Conservation (phyloP, 2,113 vertebrate species). For the Thalassarche chlororhynchos region DNA sequence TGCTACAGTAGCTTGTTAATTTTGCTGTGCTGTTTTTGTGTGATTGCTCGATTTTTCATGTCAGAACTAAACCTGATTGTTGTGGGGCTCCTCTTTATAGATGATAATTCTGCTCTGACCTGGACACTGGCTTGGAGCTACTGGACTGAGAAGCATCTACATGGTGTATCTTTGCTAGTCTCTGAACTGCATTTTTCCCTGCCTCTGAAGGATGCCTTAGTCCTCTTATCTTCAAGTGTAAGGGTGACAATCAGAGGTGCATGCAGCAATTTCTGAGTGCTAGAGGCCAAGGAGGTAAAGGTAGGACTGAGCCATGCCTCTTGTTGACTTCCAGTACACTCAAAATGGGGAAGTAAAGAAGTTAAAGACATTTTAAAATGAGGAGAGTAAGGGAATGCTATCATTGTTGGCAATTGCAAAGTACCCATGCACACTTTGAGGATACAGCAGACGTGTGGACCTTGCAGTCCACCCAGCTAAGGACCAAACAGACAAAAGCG, state of each 20-base stretch:
- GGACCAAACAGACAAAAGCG: not conserved
- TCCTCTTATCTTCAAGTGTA: not conserved
- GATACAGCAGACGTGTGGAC: accelerated
- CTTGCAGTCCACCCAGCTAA: not conserved
- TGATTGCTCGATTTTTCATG: not conserved
- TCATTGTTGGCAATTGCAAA: not conserved
- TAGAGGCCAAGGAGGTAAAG: not conserved
- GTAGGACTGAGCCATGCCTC: not conserved
- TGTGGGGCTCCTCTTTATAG: not conserved
- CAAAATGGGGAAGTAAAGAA: not conserved
- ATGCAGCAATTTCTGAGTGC: not conserved
- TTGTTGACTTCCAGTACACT: not conserved
- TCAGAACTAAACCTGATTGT: not conserved
- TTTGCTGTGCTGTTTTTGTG: not conserved
- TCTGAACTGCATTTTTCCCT: not conserved
- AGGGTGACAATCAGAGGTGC: not conserved
- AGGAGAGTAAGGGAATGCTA: not conserved
- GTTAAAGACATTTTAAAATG: not conserved
- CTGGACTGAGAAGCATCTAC: not conserved
- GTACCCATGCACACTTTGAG: not conserved
- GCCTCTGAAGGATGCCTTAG: not conserved
- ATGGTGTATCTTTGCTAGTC: not conserved
- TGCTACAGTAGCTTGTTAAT: not conserved
- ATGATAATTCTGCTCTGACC: not conserved
- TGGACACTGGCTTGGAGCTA: not conserved